These are phyloP conservation scores for Oxyruncus cristatus DNA, from an alignment of 2,113 vertebrate species.

Conservation along the genomic window DNA sequence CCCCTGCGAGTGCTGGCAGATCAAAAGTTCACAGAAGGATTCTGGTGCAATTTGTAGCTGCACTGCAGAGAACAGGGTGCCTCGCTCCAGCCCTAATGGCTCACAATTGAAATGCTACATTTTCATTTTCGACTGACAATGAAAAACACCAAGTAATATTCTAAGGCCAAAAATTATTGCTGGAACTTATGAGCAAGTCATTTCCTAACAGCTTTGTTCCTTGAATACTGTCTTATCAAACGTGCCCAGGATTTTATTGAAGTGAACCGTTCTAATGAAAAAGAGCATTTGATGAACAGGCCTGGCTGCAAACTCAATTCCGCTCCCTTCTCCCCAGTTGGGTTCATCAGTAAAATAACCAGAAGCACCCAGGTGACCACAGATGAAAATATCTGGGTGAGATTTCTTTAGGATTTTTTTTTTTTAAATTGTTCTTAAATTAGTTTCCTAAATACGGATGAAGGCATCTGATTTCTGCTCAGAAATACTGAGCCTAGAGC, in stretches of 20 bases:
- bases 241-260: conserved; percentile 64
- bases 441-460: conserved; percentile 30
- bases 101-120: conserved; percentile 74
- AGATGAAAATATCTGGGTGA: neutral
- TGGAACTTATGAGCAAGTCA: conserved; percentile 66
- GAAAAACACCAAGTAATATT: conserved; percentile 69
- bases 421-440: neutral
- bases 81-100: conserved; percentile 62
- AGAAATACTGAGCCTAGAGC: neutral
- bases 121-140: conserved; percentile 76
- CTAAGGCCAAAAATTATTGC: conserved; percentile 73
- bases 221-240: conserved; percentile 69
- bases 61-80: conserved; percentile 55
- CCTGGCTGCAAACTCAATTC: conserved; percentile 15
- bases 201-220: conserved; percentile 72
- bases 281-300: conserved; percentile 51
- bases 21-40: conserved; percentile 72
- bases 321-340: conserved; percentile 1
- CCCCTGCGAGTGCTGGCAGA: conserved; percentile 44
- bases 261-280: conserved; percentile 70
- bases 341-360: conserved; percentile 37
- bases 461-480: conserved; percentile 5
- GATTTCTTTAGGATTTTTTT: neutral
- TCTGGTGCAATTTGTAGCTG: conserved; percentile 74
- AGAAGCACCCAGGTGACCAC: conserved; percentile 31